Conservation (phyloP, 2,888 invertebrate genomes). For the Drosophila merina region DNA sequence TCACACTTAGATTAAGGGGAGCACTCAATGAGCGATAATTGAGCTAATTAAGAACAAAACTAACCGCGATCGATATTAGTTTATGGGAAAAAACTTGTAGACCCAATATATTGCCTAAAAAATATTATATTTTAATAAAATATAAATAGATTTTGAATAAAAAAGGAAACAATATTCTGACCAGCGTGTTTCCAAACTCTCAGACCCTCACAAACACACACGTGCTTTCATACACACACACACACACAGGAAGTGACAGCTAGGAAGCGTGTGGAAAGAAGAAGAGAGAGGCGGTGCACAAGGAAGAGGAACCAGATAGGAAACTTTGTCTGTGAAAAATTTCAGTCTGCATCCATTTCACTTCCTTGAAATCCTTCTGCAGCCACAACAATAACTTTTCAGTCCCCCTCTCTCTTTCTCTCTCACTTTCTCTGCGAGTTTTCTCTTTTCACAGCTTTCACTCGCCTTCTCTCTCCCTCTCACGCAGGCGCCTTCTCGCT, state of each 20-base stretch:
- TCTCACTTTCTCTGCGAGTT: slow-evolving; percentile 22
- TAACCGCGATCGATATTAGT: not conserved
- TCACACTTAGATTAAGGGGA: slow-evolving; percentile 6
- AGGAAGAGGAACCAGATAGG: slow-evolving; percentile 43
- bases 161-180: slow-evolving; percentile 15
- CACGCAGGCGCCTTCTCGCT: slow-evolving; percentile 58
- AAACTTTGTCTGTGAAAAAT: slow-evolving; percentile 57
- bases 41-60: not conserved
- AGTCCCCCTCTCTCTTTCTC: slow-evolving; percentile 21
- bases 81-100: not conserved
- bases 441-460: slow-evolving; percentile 24
- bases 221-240: slow-evolving; percentile 5
- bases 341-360: slow-evolving; percentile 77
- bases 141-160: not conserved
- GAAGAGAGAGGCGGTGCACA: not conserved
- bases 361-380: slow-evolving; percentile 76
- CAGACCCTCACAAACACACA: slow-evolving; percentile 33
- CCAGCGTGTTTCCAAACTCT: slow-evolving; percentile 58
- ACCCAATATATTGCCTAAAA: not conserved
- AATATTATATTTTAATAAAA: not conserved
- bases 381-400: slow-evolving; percentile 51
- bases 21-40: slow-evolving; percentile 6
- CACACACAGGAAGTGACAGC: slow-evolving; percentile 68
- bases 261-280: slow-evolving; percentile 14
- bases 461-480: slow-evolving; percentile 6